Evolutionary conservation across 2,113 vertebrate genomes (phyloP).

Genomic region (Dicerorhinus sumatrensis): DNA sequence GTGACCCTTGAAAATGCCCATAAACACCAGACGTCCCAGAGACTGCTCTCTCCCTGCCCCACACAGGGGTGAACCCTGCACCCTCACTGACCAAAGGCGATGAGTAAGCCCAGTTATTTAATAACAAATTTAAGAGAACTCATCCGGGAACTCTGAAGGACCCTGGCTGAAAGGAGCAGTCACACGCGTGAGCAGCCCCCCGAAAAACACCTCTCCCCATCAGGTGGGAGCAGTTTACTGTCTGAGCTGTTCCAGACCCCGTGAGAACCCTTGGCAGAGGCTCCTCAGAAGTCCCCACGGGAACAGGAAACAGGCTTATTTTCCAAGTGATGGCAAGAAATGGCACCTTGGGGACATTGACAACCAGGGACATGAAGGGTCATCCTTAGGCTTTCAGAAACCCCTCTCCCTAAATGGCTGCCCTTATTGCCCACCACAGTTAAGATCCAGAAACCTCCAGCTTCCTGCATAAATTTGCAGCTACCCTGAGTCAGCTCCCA

Average conservation of each 20-base stretch:
- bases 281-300: not conserved
- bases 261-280: not conserved
- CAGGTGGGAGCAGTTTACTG: not conserved
- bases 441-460: not conserved
- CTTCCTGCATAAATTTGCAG: not conserved
- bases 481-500: not conserved
- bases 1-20: constrained; percentile 65
- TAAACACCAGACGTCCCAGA: not conserved
- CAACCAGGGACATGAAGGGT: not conserved
- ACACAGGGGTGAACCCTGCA: not conserved
- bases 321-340: not conserved
- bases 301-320: not conserved
- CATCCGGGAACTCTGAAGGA: not conserved
- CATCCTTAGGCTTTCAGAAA: not conserved
- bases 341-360: not conserved
- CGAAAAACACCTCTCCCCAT: not conserved
- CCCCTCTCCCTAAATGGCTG: not conserved
- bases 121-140: constrained; percentile 54
- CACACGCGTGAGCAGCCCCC: not conserved
- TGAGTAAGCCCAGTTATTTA: constrained; percentile 59
- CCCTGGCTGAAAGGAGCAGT: not conserved
- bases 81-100: not conserved
- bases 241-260: not conserved
- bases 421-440: rapidly evolving
- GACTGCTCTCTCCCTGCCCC: not conserved